These are phyloP conservation scores for Microtus oregoni DNA, from an alignment of 2,113 vertebrate species.

Conservation along the genomic window DNA sequence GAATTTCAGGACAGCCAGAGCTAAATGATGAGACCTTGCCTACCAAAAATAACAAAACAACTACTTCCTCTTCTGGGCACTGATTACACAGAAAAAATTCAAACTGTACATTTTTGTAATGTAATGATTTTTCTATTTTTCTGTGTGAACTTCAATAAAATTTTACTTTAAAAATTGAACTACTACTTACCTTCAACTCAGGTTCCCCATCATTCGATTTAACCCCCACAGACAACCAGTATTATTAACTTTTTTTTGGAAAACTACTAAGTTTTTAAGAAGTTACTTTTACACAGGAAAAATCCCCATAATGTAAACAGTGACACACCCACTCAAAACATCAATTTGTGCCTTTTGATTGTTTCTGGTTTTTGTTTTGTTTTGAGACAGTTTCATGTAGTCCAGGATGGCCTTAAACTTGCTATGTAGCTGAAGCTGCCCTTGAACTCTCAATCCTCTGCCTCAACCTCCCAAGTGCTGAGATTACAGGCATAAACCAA, in stretches of 20 bases:
- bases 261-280: not conserved
- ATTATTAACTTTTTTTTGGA: not conserved
- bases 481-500: not conserved
- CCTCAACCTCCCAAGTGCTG: not conserved
- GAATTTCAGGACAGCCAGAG: not conserved
- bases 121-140: not conserved
- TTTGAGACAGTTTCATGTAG: not conserved
- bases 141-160: not conserved
- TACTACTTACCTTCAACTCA: not conserved
- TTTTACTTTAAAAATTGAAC: not conserved
- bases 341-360: not conserved
- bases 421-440: not conserved
- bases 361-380: not conserved
- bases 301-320: slow-evolving; percentile 7
- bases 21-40: not conserved
- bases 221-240: not conserved
- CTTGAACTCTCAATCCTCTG: not conserved
- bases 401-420: not conserved
- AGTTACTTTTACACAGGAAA: not conserved
- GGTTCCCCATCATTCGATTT: not conserved
- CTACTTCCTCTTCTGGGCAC: not conserved
- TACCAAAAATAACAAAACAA: not conserved
- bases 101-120: not conserved
- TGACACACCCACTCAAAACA: not conserved
- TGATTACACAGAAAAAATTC: not conserved